Evolutionary conservation across 2,113 vertebrate genomes (phyloP).

Genomic region (Neotoma lepida): DNA sequence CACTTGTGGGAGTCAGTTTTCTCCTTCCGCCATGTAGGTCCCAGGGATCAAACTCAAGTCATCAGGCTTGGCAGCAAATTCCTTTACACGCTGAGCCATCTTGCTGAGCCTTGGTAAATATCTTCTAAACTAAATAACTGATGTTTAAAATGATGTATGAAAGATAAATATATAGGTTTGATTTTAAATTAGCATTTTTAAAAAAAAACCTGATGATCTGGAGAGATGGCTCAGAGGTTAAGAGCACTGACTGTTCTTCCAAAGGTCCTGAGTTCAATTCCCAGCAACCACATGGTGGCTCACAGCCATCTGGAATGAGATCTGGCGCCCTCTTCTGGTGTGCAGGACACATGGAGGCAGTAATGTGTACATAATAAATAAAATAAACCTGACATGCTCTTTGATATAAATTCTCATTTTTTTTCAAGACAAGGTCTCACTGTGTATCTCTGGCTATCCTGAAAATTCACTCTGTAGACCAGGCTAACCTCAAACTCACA

Average conservation of each 20-base stretch:
- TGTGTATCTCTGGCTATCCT: no score
- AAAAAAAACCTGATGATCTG: no score
- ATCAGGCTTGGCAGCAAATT: background rate
- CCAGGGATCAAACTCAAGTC: background rate
- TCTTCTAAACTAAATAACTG: slow-evolving; percentile 62
- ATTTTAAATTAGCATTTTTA: background rate
- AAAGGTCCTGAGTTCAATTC: no score
- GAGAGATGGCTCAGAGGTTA: no score
- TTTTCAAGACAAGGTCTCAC: background rate
- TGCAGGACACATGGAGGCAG: no score
- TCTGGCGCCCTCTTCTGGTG: no score
- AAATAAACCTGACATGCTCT: background rate
- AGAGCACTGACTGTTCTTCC: no score
- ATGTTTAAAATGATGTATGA: background rate
- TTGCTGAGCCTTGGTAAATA: background rate
- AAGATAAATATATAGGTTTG: background rate
- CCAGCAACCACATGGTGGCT: no score
- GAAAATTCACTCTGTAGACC: background rate
- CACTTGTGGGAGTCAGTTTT: background rate
- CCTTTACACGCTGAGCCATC: background rate
- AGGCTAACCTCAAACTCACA: background rate
- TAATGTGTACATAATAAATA: no score
- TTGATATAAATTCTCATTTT: background rate
- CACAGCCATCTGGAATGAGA: no score
- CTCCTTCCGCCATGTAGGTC: background rate